phyloP scores from a whole-genome alignment of 2,113 vertebrate species.

The Dolichotis patagonum region DNA sequence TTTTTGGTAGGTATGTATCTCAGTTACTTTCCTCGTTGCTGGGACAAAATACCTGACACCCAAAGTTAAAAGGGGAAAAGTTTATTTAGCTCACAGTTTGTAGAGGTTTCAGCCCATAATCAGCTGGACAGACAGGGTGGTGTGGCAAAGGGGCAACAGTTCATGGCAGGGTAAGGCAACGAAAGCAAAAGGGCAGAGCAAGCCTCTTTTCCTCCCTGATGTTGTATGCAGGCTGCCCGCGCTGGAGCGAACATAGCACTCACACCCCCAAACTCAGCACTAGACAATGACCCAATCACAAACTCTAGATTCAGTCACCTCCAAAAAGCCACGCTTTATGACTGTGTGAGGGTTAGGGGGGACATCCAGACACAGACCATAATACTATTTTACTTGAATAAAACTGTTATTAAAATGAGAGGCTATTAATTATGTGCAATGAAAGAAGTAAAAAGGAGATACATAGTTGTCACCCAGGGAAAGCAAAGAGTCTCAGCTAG shows the following conservation, averaged over 20 bases:
- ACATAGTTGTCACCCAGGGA: not conserved
- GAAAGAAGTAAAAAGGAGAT: not conserved
- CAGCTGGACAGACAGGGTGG: not conserved
- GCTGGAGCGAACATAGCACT: not conserved
- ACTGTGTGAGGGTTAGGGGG: not conserved
- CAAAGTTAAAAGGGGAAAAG: not conserved
- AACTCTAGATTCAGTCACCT: not conserved
- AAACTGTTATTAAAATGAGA: constrained; percentile 36
- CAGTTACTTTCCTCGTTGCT: not conserved
- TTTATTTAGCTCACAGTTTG: not conserved
- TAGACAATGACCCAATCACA: not conserved
- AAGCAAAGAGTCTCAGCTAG: not conserved
- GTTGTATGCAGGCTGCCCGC: not conserved
- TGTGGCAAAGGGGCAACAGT: not conserved
- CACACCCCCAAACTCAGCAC: not conserved
- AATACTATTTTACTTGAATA: not conserved
- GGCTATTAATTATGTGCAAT: not conserved
- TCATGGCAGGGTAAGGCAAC: not conserved
- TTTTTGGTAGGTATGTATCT: not conserved
- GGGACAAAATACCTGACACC: not conserved
- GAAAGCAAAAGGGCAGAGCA: not conserved
- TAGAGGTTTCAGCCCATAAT: not conserved
- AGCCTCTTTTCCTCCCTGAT: not conserved
- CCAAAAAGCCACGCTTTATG: not conserved
- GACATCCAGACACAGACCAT: not conserved